Evolutionary conservation across 2,888 invertebrate species (phyloP).

Genomic region (Drosophila sordidapex): DNA sequence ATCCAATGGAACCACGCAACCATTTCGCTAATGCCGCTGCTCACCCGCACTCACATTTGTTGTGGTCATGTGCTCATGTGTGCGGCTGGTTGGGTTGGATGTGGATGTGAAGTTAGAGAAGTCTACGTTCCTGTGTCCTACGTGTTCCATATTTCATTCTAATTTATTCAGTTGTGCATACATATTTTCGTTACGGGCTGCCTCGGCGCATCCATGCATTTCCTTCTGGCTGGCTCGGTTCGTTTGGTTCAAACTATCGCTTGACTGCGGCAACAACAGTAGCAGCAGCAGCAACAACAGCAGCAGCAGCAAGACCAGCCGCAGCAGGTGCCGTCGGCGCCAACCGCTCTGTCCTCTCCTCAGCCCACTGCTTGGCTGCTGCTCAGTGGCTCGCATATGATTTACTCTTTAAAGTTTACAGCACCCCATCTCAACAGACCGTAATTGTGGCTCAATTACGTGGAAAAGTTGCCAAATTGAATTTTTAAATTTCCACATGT

Average conservation of each 20-base stretch:
- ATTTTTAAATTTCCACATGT: conserved; percentile 73
- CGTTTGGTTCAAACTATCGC: conserved; percentile 78
- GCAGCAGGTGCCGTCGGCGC: conserved; percentile 33
- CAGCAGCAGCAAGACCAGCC: conserved; percentile 27
- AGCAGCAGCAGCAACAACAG: conserved; percentile 6
- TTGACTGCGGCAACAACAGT: conserved; percentile 64
- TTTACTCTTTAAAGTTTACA: conserved; percentile 72
- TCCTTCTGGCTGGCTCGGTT: conserved; percentile 78
- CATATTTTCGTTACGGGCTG: conserved; percentile 79
- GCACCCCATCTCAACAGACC: conserved; percentile 45
- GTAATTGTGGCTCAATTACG: conserved; percentile 79
- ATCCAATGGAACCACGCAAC: conserved; percentile 19
- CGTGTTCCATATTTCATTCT: conserved; percentile 80
- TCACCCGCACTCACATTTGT: conserved; percentile 52
- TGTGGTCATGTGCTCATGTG: conserved; percentile 56
- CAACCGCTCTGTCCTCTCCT: conserved; percentile 3
- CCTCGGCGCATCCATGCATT: conserved; percentile 79
- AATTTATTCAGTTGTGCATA: conserved; percentile 80
- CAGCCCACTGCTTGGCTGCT: conserved; percentile 21
- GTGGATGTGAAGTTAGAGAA: conserved; percentile 1
- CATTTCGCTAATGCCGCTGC: conserved; percentile 49
- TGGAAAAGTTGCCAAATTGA: conserved; percentile 80
- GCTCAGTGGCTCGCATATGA: conserved; percentile 71
- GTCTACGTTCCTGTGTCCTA: conserved; percentile 56
- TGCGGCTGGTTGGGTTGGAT: conserved; percentile 14